Conservation (phyloP, 2,888 invertebrate genomes). For the Hypolimnas misippus region DNA sequence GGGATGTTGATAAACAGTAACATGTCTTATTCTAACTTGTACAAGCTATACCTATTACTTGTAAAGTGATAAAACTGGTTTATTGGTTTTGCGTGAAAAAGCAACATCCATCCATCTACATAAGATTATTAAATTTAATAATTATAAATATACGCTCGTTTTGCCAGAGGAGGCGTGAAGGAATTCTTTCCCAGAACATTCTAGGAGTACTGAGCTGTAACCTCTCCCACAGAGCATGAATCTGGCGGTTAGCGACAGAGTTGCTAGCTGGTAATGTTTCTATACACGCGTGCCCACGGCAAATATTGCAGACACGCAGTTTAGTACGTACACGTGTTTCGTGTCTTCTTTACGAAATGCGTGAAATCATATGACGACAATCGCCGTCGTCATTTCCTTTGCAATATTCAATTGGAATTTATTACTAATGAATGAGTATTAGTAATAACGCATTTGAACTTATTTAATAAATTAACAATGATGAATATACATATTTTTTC, state of each 20-base stretch:
- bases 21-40: no score
- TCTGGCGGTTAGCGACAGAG: neutral
- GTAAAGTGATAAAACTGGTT: no score
- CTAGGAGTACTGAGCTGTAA: constrained; percentile 37
- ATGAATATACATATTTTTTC: neutral
- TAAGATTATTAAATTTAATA: no score
- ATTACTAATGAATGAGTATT: constrained; percentile 4
- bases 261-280: constrained; percentile 7
- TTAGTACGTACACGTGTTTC: constrained; percentile 31
- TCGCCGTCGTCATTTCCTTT: constrained; percentile 33
- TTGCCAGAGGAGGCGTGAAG: constrained; percentile 9
- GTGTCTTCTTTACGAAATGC: constrained; percentile 42
- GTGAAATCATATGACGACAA: constrained; percentile 42
- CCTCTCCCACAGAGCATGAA: constrained; percentile 6
- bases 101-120: no score
- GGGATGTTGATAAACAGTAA: no score
- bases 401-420: constrained; percentile 19
- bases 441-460: neutral
- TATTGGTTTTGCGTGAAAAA: no score
- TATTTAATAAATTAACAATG: neutral
- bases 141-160: constrained; percentile 8
- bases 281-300: constrained; percentile 1
- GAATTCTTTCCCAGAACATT: constrained; percentile 42
- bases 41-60: no score
- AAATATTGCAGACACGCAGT: constrained; percentile 13